Percentiles rank a stretch among this genome's conserved stretches.
These are phyloP conservation scores for Gymnarchus niloticus DNA, from an alignment of 2,113 vertebrate species.

Conservation along the genomic window DNA sequence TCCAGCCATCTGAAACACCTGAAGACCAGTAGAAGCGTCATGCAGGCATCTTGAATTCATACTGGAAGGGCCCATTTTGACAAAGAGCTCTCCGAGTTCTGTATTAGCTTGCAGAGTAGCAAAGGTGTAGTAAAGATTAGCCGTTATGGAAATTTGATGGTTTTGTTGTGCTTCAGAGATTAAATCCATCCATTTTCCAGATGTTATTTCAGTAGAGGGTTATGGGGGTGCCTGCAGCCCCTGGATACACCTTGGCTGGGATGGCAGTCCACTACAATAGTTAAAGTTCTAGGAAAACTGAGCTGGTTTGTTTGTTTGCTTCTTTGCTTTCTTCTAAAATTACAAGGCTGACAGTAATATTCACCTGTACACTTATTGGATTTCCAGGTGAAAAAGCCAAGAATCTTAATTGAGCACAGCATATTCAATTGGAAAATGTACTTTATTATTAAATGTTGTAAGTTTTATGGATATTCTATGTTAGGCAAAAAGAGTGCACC, in stretches of 20 bases:
- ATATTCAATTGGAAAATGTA: not conserved
- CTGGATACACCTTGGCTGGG: not conserved
- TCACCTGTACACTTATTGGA: not conserved
- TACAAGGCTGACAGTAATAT: not conserved
- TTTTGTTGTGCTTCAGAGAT: not conserved
- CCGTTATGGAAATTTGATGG: not conserved
- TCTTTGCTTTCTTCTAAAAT: not conserved
- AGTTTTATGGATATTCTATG: not conserved
- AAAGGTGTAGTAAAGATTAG: not conserved
- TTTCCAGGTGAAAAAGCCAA: not conserved
- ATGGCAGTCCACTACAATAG: not conserved
- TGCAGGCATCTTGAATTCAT: not conserved
- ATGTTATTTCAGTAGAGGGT: not conserved
- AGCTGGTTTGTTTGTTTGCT: not conserved
- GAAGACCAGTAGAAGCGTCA: not conserved
- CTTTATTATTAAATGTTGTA: not conserved
- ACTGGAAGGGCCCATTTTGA: not conserved
- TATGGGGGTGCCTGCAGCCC: not conserved
- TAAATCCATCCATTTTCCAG: not conserved
- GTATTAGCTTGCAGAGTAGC: not conserved
- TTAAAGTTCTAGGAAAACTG: not conserved
- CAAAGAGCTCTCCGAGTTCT: not conserved
- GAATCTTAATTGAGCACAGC: constrained; percentile 15
- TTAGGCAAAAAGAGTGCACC: not conserved
- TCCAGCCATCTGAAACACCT: not conserved